Base-by-base conservation (phyloP, 2,888 invertebrate species). In the Prenolepis imparis region DNA sequence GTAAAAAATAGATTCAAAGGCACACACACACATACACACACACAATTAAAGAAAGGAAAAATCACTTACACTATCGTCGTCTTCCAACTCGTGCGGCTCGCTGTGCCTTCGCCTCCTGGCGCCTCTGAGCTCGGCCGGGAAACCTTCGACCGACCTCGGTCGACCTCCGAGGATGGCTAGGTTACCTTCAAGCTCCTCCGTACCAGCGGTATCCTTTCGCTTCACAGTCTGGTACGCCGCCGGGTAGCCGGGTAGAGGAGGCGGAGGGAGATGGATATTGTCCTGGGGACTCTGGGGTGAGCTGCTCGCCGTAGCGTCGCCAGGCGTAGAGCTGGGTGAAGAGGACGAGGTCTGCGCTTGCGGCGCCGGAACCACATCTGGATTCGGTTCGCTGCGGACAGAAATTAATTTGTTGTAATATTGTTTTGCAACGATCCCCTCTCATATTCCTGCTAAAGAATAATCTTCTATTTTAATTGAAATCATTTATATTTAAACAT, bases 141-240 rank as follows among this genome's bases (percentile, higher is more conserved):
- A 96, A 91, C 97, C 97, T 95, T 98, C 98, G 18, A 98, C 98
- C 39, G 98, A 98, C 90, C 98, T 96, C 78, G 98, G 98, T 86
- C 98, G 96, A 72, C 98, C 98, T 75, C 98, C 98, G 84, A 98
- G 96, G 41, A 97, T 97, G 18, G 97, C 98, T 82, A 98, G 96
- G 93, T 98, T 97, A 82, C 97, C 97, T 94, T 97, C 97, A 68
- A 96, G 96, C 91, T 97, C 97, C 84, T 96, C 96, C 88, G 97
- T 97, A 77, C 95, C 95, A 57, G 95, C 95, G 59, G 95, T 95
- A 94, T 97, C 97, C 95, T 98, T 97, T 93, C 98, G 96, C 94
- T 97, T 98, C 44, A 98, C 98, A 2, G 98, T 98, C 91, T 97
- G 98, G 95, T 98, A 98, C 61, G 96, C 96, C 28, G 96, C 97